Conservation (phyloP, 2,888 invertebrate species). For the Philopedon plagiatum region DNA sequence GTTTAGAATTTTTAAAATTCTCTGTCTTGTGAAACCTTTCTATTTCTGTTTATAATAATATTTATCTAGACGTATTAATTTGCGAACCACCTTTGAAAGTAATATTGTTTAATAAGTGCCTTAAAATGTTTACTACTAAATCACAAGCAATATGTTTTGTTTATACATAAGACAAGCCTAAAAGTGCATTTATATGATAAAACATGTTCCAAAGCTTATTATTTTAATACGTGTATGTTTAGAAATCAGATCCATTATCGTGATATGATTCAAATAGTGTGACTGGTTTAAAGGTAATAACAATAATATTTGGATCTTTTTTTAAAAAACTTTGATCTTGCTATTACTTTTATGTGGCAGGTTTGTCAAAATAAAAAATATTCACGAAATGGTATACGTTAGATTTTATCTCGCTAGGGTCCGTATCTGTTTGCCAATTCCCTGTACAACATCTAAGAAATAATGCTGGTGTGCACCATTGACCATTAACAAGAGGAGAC, state of each 20-base stretch:
- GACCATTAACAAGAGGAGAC: too few species aligned
- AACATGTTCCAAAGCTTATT: conserved; percentile 5
- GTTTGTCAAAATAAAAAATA: background rate
- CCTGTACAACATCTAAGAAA: too few species aligned
- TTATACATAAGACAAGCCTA: background rate
- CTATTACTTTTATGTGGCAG: background rate
- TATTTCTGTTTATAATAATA: too few species aligned
- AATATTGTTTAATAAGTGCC: conserved; percentile 16
- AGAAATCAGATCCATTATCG: background rate
- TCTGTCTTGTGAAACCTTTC: too few species aligned
- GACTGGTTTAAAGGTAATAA: conserved; percentile 14
- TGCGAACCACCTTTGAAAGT: conserved; percentile 7
- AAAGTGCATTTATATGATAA: conserved; percentile 21
- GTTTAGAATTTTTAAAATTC: too few species aligned
- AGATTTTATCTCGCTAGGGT: too few species aligned
- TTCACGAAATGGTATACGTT: too few species aligned
- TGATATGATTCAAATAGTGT: background rate
- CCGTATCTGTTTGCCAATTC: too few species aligned
- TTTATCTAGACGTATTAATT: background rate
- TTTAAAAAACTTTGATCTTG: background rate
- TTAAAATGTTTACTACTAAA: conserved; percentile 17
- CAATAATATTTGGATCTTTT: conserved; percentile 13
- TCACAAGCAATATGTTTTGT: background rate
- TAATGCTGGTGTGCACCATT: too few species aligned
- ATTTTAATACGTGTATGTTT: conserved; percentile 1